Base-by-base conservation (phyloP, 2,113 vertebrate genomes). In the Osmerus mordax region DNA sequence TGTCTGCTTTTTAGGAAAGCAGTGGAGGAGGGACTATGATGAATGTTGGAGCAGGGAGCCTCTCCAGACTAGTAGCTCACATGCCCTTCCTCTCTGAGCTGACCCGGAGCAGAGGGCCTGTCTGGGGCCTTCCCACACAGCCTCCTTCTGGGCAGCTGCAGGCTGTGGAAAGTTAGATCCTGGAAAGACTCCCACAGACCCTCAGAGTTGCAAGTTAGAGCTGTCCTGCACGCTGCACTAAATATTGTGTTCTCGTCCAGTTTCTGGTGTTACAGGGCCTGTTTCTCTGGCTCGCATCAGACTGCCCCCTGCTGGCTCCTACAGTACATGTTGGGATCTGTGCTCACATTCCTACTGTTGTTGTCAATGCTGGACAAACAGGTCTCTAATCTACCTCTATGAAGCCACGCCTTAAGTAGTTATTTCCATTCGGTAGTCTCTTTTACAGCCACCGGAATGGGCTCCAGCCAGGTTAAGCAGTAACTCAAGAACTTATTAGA, bases 1-100 rank as follows among this genome's bases (percentile, higher is more conserved):
- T 0, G 72, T 69, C 62, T 74, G 71, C 78, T 82, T 82, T 85
- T 87, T 73, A 84, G 82, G 79, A 81, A 89, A 83, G 82, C 76
- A 71, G 77, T 15, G 51, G 79, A 69, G 84, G 83, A 68, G 86
- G 80, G 62, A 32, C 76, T 68, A 67, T 74, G 70, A 81, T 59
- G 54, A 32, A 36, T 3, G 16, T 16, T 71, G 70, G 14, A 32
- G 9, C 14, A 65, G 18, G 64, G 67, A 65, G 62, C 32, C 23
- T 55, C 65, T 71, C 74, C 65, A 70, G 56, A 64, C 55, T 53
- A 63, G 25, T 21, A 11, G 51, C 52, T 15, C 55, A 4, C 32
- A 6, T 18, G 4, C 47, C 47, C 19, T 12, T 11, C 16, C 25
- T 56, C 55, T 65, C 76, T 59, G 73, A 71, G 69, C 67, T 68